phyloP scores from a whole-genome alignment of 2,888 invertebrate species.

The Sphecodes monilicornis region DNA sequence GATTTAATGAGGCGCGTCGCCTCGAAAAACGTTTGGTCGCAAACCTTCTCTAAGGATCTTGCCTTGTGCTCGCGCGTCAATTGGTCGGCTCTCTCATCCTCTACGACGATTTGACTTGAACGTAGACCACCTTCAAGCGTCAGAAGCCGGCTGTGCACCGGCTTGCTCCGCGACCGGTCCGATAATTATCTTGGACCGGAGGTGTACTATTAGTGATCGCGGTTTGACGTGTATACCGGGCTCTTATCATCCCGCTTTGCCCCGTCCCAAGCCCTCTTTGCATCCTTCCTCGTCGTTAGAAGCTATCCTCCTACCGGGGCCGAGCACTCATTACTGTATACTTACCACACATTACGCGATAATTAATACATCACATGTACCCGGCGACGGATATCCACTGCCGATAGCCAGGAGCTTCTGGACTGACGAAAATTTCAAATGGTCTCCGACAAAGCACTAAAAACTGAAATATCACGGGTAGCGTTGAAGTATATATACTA shows the following conservation, averaged over 20 bases:
- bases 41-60: constrained; percentile 20
- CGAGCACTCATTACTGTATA: constrained; percentile 68
- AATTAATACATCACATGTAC: constrained; percentile 74
- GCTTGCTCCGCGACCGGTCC: constrained; percentile 67
- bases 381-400: constrained; percentile 25
- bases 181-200: constrained; percentile 77
- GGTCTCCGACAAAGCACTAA: neutral
- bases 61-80: constrained; percentile 42
- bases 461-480: neutral
- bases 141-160: constrained; percentile 38
- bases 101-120: constrained; percentile 69
- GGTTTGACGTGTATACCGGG: constrained; percentile 73
- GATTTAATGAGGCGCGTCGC: constrained; percentile 55
- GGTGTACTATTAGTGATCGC: constrained; percentile 78
- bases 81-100: constrained; percentile 65
- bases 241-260: constrained; percentile 61
- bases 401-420: neutral
- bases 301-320: constrained; percentile 64
- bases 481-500: too few species aligned
- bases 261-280: constrained; percentile 47
- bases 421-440: neutral
- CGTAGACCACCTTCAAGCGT: constrained; percentile 36
- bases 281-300: constrained; percentile 70
- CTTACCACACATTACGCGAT: constrained; percentile 74
- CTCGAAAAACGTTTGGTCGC: constrained; percentile 38